Percentiles rank a stretch among this genome's conserved stretches.
phyloP scores from a whole-genome alignment of 2,113 vertebrate genomes.

The Amazona guildingii region DNA sequence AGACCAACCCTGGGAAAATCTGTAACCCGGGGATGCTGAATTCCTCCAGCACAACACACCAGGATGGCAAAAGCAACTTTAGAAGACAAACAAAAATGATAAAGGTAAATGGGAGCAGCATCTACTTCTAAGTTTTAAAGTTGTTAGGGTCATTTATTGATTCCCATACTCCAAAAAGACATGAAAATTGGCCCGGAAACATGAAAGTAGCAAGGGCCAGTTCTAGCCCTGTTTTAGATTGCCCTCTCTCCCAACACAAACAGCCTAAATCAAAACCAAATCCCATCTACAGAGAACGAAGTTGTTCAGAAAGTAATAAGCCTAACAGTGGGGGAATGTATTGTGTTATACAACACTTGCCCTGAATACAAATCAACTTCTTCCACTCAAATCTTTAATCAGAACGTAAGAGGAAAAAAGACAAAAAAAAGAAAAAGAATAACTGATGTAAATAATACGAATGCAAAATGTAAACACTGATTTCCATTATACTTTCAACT shows the following conservation, averaged over 20 bases:
- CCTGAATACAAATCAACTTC: slow-evolving; percentile 22
- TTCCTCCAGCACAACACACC: background rate
- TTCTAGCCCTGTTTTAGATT: background rate
- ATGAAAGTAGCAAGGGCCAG: accelerated
- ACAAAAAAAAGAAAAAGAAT: background rate
- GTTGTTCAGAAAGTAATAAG: background rate
- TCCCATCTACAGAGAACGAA: background rate
- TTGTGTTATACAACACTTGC: background rate
- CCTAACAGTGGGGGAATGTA: background rate
- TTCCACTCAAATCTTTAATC: background rate
- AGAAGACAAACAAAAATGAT: background rate
- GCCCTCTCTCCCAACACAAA: background rate
- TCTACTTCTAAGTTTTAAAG: background rate
- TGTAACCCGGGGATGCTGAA: background rate
- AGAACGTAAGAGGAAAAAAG: background rate
- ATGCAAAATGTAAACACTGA: background rate
- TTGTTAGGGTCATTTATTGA: background rate
- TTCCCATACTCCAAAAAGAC: background rate
- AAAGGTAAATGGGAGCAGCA: background rate
- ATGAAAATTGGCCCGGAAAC: accelerated
- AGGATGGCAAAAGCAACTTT: background rate
- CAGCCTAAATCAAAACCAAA: background rate
- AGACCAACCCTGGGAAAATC: background rate
- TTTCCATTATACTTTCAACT: background rate
- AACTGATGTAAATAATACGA: background rate